Percentiles rank a stretch among this genome's conserved stretches.
These are phyloP conservation scores for Drosophila athabasca DNA, from an alignment of 1,140 invertebrate species.

Conservation along the genomic window DNA sequence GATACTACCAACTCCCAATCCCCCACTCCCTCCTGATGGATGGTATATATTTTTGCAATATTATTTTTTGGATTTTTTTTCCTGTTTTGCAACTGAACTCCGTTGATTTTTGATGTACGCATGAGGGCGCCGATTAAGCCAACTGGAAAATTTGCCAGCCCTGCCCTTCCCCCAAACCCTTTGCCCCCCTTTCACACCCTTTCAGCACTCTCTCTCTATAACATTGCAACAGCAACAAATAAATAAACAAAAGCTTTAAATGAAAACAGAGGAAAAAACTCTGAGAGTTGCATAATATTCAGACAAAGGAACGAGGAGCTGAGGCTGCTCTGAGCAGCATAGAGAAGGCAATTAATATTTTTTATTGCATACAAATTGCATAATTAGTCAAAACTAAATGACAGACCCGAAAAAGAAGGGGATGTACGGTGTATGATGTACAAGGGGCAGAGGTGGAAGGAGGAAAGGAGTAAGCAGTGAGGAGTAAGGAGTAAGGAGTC, in stretches of 20 bases:
- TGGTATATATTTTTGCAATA: conserved; percentile 22
- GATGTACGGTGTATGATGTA: conserved; percentile 27
- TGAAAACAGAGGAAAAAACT: conserved; percentile 29
- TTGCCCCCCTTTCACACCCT: conserved; percentile 5
- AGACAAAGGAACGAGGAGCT: conserved; percentile 3
- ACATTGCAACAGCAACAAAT: conserved; percentile 37
- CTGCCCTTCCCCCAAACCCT: conserved; percentile 1
- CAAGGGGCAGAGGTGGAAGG: background rate
- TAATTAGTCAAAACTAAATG: conserved; percentile 79
- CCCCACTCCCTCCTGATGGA: background rate
- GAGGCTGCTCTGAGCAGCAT: conserved; percentile 14
- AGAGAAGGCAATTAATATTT: conserved; percentile 66
- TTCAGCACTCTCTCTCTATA: background rate
- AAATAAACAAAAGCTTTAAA: conserved; percentile 69
- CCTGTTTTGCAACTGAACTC: conserved; percentile 14
- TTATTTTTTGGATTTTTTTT: conserved; percentile 29
- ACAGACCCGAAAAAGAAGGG: conserved; percentile 49
- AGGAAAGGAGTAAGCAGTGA: too few species aligned
- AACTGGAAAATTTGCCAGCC: conserved; percentile 69
- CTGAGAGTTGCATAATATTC: conserved; percentile 39
- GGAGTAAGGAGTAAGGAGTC: conserved; percentile 17
- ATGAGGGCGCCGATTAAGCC: conserved; percentile 66
- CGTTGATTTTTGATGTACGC: conserved; percentile 67
- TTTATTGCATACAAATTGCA: conserved; percentile 79
- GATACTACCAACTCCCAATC: background rate